Conservation (phyloP, 2,888 invertebrate species). For the Lycocerus yunnanus region DNA sequence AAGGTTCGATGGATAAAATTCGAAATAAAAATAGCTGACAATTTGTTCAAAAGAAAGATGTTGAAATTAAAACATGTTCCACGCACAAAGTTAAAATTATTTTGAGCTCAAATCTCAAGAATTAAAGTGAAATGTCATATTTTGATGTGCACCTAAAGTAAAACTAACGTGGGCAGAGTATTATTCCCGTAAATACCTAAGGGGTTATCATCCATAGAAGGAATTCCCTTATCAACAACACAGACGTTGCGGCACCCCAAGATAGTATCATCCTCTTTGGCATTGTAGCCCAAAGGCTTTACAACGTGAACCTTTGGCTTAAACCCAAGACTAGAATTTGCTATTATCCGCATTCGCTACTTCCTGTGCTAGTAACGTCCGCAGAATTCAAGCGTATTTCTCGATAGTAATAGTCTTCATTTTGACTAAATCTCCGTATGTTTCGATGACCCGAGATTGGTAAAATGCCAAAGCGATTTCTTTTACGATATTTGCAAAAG, state of each 20-base stretch:
- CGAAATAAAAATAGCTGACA: background rate
- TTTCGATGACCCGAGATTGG: slow-evolving; percentile 90
- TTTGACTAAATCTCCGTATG: slow-evolving; percentile 92
- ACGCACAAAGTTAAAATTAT: background rate
- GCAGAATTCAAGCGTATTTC: slow-evolving; percentile 86
- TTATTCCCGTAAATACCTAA: slow-evolving; percentile 6
- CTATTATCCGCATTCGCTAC: slow-evolving; percentile 91
- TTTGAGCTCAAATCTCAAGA: background rate
- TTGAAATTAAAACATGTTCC: background rate
- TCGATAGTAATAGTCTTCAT: slow-evolving; percentile 93
- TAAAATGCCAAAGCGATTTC: slow-evolving; percentile 65
- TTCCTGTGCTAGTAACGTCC: slow-evolving; percentile 84
- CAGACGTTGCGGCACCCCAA: slow-evolving; percentile 55
- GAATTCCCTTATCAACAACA: slow-evolving; percentile 30
- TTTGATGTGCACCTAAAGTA: background rate
- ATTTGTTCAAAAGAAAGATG: background rate
- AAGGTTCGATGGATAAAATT: background rate
- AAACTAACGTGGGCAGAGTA: background rate
- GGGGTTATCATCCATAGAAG: slow-evolving; percentile 21
- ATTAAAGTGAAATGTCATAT: background rate
- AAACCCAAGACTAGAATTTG: slow-evolving; percentile 96
- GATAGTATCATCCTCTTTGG: slow-evolving; percentile 73
- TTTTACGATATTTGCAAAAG: background rate
- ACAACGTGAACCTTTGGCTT: slow-evolving; percentile 89
- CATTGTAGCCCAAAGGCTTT: slow-evolving; percentile 72